Conservation (phyloP, 1,140 invertebrate genomes). For the Asbolus verrucosus region DNA sequence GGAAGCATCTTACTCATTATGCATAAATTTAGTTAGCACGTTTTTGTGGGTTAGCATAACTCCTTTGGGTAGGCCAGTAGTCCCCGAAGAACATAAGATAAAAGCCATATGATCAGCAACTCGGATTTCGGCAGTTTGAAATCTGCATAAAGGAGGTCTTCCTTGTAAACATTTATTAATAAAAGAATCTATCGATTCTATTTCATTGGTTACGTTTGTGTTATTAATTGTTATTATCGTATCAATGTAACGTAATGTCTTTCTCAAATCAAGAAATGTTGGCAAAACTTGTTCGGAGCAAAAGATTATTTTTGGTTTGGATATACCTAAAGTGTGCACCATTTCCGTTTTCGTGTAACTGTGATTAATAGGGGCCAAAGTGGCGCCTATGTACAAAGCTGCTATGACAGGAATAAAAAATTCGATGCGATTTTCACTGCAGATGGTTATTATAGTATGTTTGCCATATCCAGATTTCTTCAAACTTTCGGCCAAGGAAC, state of each 20-base stretch:
- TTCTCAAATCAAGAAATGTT: conserved; percentile 53
- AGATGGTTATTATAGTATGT: conserved; percentile 66
- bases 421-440: conserved; percentile 70
- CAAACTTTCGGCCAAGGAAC: conserved; percentile 50
- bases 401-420: conserved; percentile 67
- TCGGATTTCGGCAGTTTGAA: not conserved
- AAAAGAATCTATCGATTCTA: not conserved
- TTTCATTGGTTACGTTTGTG: not conserved
- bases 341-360: conserved; percentile 70
- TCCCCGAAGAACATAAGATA: conserved; percentile 13
- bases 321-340: conserved; percentile 66
- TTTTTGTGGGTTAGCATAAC: conserved; percentile 19
- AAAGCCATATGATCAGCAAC: not conserved
- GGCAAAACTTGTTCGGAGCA: conserved; percentile 58
- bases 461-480: conserved; percentile 42
- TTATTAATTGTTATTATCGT: conserved; percentile 53
- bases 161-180: not conserved
- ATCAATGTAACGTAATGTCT: conserved; percentile 47
- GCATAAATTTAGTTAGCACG: conserved; percentile 3
- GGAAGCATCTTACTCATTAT: conserved; percentile 4
- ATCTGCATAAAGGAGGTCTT: not conserved
- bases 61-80: not conserved
- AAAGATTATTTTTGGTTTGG: conserved; percentile 67
- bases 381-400: conserved; percentile 68
- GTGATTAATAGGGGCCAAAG: conserved; percentile 70